Base-by-base conservation (phyloP, 2,113 vertebrate genomes). In the Amazona guildingii region DNA sequence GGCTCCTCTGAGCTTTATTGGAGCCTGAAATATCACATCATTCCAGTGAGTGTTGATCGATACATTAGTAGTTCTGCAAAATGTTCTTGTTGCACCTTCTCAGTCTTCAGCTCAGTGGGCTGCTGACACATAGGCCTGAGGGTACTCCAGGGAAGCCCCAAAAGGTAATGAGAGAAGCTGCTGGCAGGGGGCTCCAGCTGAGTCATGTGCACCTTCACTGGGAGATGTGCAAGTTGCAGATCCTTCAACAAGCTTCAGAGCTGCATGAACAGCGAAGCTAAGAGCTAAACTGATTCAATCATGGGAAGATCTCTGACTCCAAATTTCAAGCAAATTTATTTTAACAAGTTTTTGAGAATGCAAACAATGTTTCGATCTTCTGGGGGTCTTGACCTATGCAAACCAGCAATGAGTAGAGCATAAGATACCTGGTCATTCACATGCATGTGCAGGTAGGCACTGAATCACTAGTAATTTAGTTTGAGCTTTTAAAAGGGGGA, bases 111-210 rank as follows among this genome's bases (percentile, higher is more conserved):
- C 79, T 64, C 29, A 1, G 74, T 31, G 52, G 75, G 54, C 88
- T 90, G 95, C 95, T 79, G 90, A 91, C 78, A 55, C 6, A 0
- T 33, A 55, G 78, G 57, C 69, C 85, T 79, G 74, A 67, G 70
- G 84, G 74, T 79, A 25, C 74, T 78, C 81, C 75, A 87, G 85
- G 3, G 3, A 52, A 87, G 57, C 74, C 90, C 73, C 70, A 43
- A 13, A 82, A 93, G 85, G 90, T 89, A 90, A 73, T 3, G 44
- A 83, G 79, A 94, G 83, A 70, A 62, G 49, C 76, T 93, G 94
- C 52, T 81, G 86, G 88, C 75, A 80, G 48, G 3, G 0, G 33
- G 54, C 35, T 95, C 63, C 49, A 69, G 85, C 81, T 49, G 11
- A 83, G 52, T 67, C 35, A 31, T 35, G 31, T 51, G 63, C 21